These are phyloP conservation scores for Drosophila mulleri DNA, from an alignment of 2,888 invertebrate genomes.

Conservation along the genomic window DNA sequence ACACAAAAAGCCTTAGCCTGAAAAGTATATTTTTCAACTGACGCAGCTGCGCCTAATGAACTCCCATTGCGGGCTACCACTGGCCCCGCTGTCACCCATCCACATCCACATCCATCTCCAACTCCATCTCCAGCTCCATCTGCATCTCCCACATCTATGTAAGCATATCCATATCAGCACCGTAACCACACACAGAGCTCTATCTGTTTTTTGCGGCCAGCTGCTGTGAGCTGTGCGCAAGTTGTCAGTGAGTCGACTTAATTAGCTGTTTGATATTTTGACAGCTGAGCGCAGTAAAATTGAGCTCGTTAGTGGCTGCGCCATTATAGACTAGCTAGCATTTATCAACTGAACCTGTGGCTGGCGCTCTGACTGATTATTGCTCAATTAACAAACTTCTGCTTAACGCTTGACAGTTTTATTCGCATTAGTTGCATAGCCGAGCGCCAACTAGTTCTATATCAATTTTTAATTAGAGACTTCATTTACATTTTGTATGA, in stretches of 20 bases:
- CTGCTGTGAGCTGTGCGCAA: constrained; percentile 20
- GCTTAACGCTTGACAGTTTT: neutral
- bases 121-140: constrained; percentile 6
- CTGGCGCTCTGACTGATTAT: constrained; percentile 15
- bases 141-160: neutral
- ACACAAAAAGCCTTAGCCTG: constrained; percentile 48
- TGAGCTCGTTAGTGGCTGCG: constrained; percentile 65
- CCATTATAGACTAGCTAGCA: constrained; percentile 8
- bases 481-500: neutral
- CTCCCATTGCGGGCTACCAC: constrained; percentile 60
- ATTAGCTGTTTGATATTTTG: constrained; percentile 72
- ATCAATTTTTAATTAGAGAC: neutral
- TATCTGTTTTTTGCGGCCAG: constrained; percentile 40
- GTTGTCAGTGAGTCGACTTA: constrained; percentile 55
- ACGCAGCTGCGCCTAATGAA: constrained; percentile 71
- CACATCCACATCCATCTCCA: constrained; percentile 21
- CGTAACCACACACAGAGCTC: constrained; percentile 4
- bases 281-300: constrained; percentile 47
- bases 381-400: constrained; percentile 4
- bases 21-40: constrained; percentile 64
- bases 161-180: no score
- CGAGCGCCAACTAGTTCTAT: neutral
- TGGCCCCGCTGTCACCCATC: constrained; percentile 16
- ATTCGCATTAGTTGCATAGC: neutral
- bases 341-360: constrained; percentile 10